A percentile compares a stretch with the other conserved stretches of the same genome.
Evolutionary conservation across 2,797 vertebrate species (phyloP).

Genomic region (Graptemys geographica): DNA sequence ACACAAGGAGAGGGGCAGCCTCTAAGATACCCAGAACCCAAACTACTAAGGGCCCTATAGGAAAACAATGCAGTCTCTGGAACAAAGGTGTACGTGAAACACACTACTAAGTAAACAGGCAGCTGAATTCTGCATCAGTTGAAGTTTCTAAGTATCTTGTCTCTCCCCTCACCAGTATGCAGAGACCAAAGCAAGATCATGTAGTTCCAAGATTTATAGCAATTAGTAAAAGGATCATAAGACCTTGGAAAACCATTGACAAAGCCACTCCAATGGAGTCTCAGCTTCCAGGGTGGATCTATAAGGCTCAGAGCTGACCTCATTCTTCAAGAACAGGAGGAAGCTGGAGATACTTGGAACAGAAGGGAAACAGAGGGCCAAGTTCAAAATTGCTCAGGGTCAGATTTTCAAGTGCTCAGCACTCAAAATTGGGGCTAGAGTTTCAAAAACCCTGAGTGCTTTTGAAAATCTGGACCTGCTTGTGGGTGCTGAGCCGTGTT

Average conservation of each 20-base stretch:
- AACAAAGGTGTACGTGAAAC: not conserved
- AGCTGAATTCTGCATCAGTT: not conserved
- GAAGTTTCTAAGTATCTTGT: not conserved
- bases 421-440: constrained; percentile 30
- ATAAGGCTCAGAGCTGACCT: not conserved
- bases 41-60: not conserved
- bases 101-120: too few species aligned
- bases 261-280: not conserved
- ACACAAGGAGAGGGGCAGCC: not conserved
- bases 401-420: not conserved
- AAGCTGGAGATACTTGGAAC: fast-evolving
- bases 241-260: too few species aligned
- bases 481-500: constrained; percentile 1
- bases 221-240: not conserved
- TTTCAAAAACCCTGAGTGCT: not conserved
- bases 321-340: not conserved
- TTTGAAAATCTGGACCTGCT: constrained; percentile 48
- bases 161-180: not conserved
- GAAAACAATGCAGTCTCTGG: not conserved
- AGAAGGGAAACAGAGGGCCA: not conserved
- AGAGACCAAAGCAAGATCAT: not conserved
- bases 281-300: not conserved
- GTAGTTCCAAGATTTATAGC: too few species aligned
- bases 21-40: not conserved
- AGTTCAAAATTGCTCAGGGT: not conserved